Conservation (phyloP, 1,140 invertebrate species). For the Aphaenogaster ashmeadi region DNA sequence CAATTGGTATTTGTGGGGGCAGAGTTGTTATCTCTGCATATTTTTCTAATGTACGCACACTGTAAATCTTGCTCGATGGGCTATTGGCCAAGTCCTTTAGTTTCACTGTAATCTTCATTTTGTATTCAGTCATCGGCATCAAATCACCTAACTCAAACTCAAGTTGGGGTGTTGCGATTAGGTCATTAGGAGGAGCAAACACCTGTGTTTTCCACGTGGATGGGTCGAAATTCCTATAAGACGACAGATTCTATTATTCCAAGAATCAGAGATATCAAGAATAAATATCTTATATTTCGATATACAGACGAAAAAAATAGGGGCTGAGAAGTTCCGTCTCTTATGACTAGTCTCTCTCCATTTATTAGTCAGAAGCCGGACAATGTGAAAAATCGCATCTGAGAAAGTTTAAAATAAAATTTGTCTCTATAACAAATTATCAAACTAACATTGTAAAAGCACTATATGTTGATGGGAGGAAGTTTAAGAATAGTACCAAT, state of each 20-base stretch:
- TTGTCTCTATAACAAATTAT: not conserved
- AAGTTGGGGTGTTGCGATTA: slow-evolving; percentile 94
- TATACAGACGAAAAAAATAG: not conserved
- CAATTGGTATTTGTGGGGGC: slow-evolving; percentile 90
- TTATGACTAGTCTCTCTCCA: not conserved
- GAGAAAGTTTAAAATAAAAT: not conserved
- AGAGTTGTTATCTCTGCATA: slow-evolving; percentile 86
- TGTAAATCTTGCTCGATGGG: slow-evolving; percentile 92
- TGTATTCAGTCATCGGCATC: slow-evolving; percentile 93
- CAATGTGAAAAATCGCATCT: not conserved
- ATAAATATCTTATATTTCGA: not conserved
- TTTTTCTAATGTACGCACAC: slow-evolving; percentile 89
- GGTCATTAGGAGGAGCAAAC: slow-evolving; percentile 93
- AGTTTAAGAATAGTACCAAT: not conserved
- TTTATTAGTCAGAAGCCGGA: not conserved
- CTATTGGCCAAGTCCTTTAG: slow-evolving; percentile 91
- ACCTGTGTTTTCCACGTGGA: slow-evolving; percentile 93
- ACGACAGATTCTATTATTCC: not conserved
- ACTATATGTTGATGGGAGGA: not conserved
- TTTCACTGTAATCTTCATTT: slow-evolving; percentile 92
- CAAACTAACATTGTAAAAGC: not conserved
- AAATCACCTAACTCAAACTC: slow-evolving; percentile 93
- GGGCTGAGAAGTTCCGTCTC: not conserved
- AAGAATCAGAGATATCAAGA: not conserved
- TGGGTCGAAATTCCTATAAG: slow-evolving; percentile 89